These are phyloP conservation scores for Elymnias hypermnestra DNA, from an alignment of 1,140 invertebrate species.

Conservation along the genomic window DNA sequence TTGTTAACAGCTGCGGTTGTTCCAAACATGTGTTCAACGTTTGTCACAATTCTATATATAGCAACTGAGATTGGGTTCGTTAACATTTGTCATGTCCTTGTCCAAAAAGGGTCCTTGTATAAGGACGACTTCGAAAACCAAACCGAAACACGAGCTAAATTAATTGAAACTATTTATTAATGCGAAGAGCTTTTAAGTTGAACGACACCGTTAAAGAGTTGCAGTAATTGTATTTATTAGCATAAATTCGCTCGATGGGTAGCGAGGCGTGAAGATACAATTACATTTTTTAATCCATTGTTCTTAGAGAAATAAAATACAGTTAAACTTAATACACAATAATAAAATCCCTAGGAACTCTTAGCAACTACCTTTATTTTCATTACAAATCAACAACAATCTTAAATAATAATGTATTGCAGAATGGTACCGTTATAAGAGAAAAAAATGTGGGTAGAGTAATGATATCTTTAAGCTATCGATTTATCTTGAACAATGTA, in stretches of 20 bases:
- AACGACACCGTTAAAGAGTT: slow-evolving; percentile 43
- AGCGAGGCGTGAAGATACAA: slow-evolving; percentile 47
- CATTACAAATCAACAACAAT: too few relatives aligned
- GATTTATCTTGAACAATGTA: too few relatives aligned
- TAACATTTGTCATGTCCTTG: slow-evolving; percentile 33
- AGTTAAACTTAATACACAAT: background rate
- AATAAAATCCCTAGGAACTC: too few relatives aligned
- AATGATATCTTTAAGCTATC: too few relatives aligned
- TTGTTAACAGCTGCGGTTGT: slow-evolving; percentile 5
- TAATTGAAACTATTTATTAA: slow-evolving; percentile 10
- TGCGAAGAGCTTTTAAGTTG: slow-evolving; percentile 37
- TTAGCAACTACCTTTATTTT: too few relatives aligned
- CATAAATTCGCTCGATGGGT: slow-evolving; percentile 51
- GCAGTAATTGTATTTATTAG: slow-evolving; percentile 65
- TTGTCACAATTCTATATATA: slow-evolving; percentile 61
- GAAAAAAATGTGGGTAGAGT: too few relatives aligned
- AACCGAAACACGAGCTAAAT: too few relatives aligned
- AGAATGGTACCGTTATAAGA: too few relatives aligned
- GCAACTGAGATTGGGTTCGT: slow-evolving; percentile 43
- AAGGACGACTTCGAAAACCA: too few relatives aligned
- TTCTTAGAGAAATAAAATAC: background rate
- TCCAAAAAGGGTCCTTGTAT: slow-evolving; percentile 16
- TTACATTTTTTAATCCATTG: slow-evolving; percentile 7
- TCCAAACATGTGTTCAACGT: slow-evolving; percentile 45
- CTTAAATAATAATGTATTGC: too few relatives aligned